A percentile compares a stretch with the other conserved stretches of the same genome.
Evolutionary conservation across 2,888 invertebrate species (phyloP).

Genomic region (Tetragonula carbonaria): DNA sequence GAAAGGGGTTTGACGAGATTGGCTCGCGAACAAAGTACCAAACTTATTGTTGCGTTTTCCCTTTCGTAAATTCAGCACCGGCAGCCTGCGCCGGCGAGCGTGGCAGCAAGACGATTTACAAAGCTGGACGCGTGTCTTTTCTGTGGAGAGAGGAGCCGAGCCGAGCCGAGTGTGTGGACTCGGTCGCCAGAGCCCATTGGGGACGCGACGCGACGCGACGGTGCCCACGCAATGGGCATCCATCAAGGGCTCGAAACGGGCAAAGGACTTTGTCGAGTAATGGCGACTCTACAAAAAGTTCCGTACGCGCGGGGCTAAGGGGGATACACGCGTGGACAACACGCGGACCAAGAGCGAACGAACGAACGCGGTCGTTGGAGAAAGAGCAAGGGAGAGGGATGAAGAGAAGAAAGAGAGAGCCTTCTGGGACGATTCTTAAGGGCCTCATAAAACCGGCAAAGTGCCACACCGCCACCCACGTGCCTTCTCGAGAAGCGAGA

Average conservation of each 20-base stretch:
- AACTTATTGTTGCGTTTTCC: conserved; percentile 51
- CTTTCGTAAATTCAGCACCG: conserved; percentile 57
- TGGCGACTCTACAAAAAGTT: conserved; percentile 78
- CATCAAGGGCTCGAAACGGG: conserved; percentile 79
- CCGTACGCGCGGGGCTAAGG: conserved; percentile 58
- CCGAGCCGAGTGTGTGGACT: conserved; percentile 60
- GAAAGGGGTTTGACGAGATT: conserved; percentile 43
- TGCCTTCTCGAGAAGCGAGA: conserved; percentile 78
- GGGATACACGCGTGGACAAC: conserved; percentile 49
- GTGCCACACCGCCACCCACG: conserved; percentile 82
- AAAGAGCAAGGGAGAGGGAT: conserved; percentile 18
- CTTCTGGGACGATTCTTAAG: conserved; percentile 76
- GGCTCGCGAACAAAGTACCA: conserved; percentile 57
- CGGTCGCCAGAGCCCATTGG: conserved; percentile 73
- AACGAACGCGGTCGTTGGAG: not conserved
- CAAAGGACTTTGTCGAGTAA: conserved; percentile 81
- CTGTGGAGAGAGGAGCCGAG: conserved; percentile 53
- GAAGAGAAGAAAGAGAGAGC: conserved; percentile 57
- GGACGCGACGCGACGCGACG: conserved; percentile 71
- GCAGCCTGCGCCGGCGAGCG: conserved; percentile 6
- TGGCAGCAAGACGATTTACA: conserved; percentile 67
- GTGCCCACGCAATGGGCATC: conserved; percentile 81
- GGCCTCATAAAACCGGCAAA: conserved; percentile 81
- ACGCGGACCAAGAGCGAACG: conserved; percentile 19
- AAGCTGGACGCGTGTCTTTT: conserved; percentile 70